Evolutionary conservation across 2,888 invertebrate genomes (phyloP).

Genomic region (Hypercompe scribonia): DNA sequence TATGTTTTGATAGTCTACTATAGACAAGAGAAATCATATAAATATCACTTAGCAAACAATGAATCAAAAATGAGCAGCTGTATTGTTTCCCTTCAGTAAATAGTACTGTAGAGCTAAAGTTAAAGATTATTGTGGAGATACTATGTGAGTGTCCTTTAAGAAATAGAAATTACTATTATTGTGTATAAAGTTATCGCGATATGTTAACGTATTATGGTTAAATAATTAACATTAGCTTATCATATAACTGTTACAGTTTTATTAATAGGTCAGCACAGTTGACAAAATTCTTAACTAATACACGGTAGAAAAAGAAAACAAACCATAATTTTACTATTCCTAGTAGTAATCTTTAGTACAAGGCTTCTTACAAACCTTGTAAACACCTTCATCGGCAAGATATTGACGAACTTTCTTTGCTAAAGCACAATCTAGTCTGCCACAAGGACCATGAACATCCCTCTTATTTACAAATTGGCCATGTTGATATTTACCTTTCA

Average conservation of each 20-base stretch:
- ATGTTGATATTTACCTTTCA: conserved; percentile 77
- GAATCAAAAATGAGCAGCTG: not conserved
- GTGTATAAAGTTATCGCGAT: not conserved
- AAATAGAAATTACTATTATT: not conserved
- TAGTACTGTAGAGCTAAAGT: not conserved
- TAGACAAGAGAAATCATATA: no score
- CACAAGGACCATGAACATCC: conserved; percentile 82
- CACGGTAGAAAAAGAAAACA: not conserved
- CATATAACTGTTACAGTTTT: not conserved
- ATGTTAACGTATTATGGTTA: not conserved
- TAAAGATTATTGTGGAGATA: not conserved
- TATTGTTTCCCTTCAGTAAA: not conserved
- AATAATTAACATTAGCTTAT: not conserved
- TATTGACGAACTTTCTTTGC: conserved; percentile 77
- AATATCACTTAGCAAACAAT: no score
- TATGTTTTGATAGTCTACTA: no score
- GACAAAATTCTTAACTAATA: not conserved
- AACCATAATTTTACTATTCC: not conserved
- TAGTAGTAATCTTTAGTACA: conserved; percentile 77
- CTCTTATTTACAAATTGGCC: conserved; percentile 80
- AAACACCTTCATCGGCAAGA: conserved; percentile 75
- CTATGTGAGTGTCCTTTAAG: no score
- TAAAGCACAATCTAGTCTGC: conserved; percentile 79
- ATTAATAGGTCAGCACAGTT: not conserved
- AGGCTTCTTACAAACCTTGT: conserved; percentile 79